Conservation (phyloP, 2,888 invertebrate species). For the Rotaria macrura region DNA sequence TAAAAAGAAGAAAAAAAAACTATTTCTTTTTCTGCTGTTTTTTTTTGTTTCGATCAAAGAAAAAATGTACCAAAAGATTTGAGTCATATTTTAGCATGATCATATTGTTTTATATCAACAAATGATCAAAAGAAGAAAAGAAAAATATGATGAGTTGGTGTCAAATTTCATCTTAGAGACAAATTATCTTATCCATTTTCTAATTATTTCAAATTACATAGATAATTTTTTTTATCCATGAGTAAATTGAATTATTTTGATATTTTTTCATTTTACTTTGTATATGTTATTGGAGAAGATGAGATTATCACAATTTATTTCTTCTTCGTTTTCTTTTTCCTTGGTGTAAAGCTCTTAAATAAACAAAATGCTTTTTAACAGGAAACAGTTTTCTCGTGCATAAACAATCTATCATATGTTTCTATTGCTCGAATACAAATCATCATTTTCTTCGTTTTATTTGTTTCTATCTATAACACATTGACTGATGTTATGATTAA, state of each 20-base stretch:
- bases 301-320: conserved; percentile 1
- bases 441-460: background rate
- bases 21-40: background rate
- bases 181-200: no score
- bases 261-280: background rate
- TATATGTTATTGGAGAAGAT: background rate
- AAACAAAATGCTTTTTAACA: background rate
- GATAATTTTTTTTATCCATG: no score
- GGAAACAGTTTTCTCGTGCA: background rate
- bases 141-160: background rate
- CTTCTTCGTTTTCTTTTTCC: no score
- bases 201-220: no score
- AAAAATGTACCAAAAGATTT: background rate
- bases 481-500: background rate
- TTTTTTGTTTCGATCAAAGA: background rate
- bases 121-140: background rate
- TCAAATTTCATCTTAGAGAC: background rate
- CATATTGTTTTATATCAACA: background rate
- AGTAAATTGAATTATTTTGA: no score
- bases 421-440: background rate
- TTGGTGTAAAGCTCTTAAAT: background rate
- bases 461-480: background rate
- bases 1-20: background rate
- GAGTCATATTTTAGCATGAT: background rate
- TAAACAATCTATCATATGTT: background rate